Conservation (phyloP, 2,797 vertebrate genomes). For the Gymnodraco acuticeps region DNA sequence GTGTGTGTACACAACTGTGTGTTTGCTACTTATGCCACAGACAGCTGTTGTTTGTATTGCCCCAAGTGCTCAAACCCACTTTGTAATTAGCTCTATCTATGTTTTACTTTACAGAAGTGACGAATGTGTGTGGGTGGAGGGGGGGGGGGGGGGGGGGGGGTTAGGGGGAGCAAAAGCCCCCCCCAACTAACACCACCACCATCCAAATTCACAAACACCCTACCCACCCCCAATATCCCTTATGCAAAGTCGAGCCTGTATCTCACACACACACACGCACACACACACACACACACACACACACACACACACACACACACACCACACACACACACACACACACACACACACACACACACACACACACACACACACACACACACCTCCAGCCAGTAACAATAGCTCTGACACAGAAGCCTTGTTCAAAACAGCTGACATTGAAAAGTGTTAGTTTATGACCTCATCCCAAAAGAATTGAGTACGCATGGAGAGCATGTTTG, state of each 20-base stretch:
- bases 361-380: constrained; percentile 32
- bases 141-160: no score
- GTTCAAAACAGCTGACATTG: constrained; percentile 72
- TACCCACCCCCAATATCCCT: constrained; percentile 58
- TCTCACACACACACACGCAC: background rate
- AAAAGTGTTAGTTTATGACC: constrained; percentile 54
- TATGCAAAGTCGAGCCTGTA: constrained; percentile 50
- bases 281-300: constrained; percentile 14
- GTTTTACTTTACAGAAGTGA: constrained; percentile 65
- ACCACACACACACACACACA: constrained; percentile 26
- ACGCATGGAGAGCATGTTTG: constrained; percentile 10
- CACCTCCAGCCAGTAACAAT: constrained; percentile 60
- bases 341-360: constrained; percentile 27
- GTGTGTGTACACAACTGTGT: constrained; percentile 44
- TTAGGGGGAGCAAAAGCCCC: background rate
- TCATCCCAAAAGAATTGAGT: constrained; percentile 44
- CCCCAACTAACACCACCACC: constrained; percentile 17
- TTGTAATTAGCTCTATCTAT: constrained; percentile 75
- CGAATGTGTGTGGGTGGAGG: constrained; percentile 15
- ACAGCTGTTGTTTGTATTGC: constrained; percentile 81
- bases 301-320: constrained; percentile 28
- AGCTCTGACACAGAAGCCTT: constrained; percentile 63
- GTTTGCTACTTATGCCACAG: constrained; percentile 75
- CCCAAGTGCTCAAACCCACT: constrained; percentile 66
- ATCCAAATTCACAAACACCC: constrained; percentile 48